Conservation (phyloP, 2,888 invertebrate species). For the Rhagonycha lutea region DNA sequence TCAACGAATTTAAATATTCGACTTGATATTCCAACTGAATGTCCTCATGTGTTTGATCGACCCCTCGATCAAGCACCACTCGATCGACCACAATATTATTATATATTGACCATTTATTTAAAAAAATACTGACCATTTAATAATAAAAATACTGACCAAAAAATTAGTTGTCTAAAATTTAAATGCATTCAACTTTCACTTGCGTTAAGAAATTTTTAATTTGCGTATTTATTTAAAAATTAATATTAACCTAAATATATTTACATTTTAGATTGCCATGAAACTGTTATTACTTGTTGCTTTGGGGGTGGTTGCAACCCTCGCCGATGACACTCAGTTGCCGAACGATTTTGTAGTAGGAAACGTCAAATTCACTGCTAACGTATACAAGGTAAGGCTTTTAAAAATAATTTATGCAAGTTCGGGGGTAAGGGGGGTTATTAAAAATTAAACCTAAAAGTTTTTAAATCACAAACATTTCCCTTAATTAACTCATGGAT, state of each 20-base stretch:
- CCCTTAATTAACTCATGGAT: constrained; percentile 67
- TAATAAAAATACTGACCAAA: too few relatives aligned
- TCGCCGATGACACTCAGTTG: constrained; percentile 50
- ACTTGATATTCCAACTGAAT: too few relatives aligned
- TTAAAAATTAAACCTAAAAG: neutral
- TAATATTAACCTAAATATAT: neutral
- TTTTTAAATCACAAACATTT: constrained; percentile 66
- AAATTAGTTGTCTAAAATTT: too few relatives aligned
- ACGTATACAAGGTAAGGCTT: constrained; percentile 59
- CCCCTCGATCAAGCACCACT: too few relatives aligned
- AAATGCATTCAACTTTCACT: neutral
- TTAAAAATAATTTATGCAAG: constrained; percentile 5
- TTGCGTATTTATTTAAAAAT: neutral
- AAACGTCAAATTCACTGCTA: constrained; percentile 46
- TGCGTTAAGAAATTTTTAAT: neutral
- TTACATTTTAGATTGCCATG: constrained; percentile 3
- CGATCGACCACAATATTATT: too few relatives aligned
- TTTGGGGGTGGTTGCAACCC: constrained; percentile 34
- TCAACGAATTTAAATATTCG: too few relatives aligned
- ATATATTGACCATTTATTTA: too few relatives aligned
- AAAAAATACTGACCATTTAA: too few relatives aligned
- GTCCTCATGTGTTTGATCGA: too few relatives aligned
- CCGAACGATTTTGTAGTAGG: constrained; percentile 36
- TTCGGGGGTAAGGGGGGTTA: neutral
- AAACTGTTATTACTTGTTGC: constrained; percentile 28